These are phyloP conservation scores for Tenthredo scrophulariae DNA, from an alignment of 2,888 invertebrate genomes.

Conservation along the genomic window DNA sequence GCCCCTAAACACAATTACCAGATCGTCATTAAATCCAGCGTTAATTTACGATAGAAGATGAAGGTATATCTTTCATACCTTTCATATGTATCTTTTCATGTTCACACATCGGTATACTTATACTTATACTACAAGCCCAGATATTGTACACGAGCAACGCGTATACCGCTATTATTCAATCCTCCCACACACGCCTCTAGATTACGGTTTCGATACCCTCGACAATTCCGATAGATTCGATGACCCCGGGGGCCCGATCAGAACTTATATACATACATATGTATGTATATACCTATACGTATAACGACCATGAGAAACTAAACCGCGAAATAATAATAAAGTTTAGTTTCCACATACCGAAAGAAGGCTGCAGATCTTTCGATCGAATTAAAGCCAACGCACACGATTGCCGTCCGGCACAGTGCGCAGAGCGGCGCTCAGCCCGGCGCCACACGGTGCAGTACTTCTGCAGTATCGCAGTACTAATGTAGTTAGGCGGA, in stretches of 20 bases:
- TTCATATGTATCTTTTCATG: too few species aligned
- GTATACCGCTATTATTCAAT: neutral
- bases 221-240: conserved; percentile 36
- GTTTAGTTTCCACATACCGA: too few species aligned
- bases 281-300: neutral
- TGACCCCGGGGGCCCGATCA: conserved; percentile 17
- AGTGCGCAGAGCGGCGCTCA: too few species aligned
- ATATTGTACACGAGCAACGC: neutral
- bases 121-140: neutral
- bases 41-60: neutral
- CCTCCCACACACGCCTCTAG: neutral
- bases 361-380: too few species aligned
- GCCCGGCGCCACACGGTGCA: too few species aligned
- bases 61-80: too few species aligned
- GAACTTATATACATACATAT: neutral
- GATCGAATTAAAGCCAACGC: too few species aligned
- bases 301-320: conserved; percentile 30
- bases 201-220: conserved; percentile 30
- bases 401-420: too few species aligned
- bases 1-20: neutral
- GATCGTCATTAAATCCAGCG: neutral
- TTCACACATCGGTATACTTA: neutral
- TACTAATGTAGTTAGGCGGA: too few species aligned
- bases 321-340: neutral
- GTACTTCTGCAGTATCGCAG: too few species aligned